Evolutionary conservation across 2,113 vertebrate genomes (phyloP).

Genomic region (Xiphophorus maculatus): DNA sequence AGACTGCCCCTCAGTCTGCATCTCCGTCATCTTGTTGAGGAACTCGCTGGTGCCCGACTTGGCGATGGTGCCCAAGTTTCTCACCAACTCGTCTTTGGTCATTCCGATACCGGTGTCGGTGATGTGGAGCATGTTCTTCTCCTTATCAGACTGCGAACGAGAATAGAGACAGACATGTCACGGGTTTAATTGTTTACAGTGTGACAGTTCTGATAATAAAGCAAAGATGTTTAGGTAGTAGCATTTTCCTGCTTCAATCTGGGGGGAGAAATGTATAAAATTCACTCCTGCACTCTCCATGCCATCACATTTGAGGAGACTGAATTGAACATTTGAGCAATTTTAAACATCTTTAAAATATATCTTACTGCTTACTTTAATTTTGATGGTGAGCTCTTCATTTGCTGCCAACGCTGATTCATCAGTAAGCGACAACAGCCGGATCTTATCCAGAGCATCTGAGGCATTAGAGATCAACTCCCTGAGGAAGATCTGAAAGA

Average conservation of each 20-base stretch:
- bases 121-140: slow-evolving; percentile 98
- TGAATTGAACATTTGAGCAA: no score
- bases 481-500: slow-evolving; percentile 89
- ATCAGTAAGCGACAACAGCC: slow-evolving; percentile 89
- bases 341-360: no score
- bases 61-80: slow-evolving; percentile 96
- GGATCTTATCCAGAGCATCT: slow-evolving; percentile 93
- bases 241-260: no score
- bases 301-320: no score
- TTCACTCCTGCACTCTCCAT: no score
- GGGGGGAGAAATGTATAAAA: no score
- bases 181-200: background rate
- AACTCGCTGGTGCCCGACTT: slow-evolving; percentile 99
- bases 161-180: background rate
- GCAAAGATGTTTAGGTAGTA: no score
- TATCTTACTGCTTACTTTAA: slow-evolving; percentile 82
- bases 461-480: slow-evolving; percentile 96
- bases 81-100: slow-evolving; percentile 96
- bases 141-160: slow-evolving; percentile 90
- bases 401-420: slow-evolving; percentile 87
- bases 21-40: slow-evolving; percentile 93
- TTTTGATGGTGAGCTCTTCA: slow-evolving; percentile 93
- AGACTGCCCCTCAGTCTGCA: slow-evolving; percentile 91
- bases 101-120: slow-evolving; percentile 98
- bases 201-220: no score